A percentile compares a stretch with the other conserved stretches of the same genome.
Conservation (phyloP, 1,140 invertebrate species). For the Eupeodes corollae region DNA sequence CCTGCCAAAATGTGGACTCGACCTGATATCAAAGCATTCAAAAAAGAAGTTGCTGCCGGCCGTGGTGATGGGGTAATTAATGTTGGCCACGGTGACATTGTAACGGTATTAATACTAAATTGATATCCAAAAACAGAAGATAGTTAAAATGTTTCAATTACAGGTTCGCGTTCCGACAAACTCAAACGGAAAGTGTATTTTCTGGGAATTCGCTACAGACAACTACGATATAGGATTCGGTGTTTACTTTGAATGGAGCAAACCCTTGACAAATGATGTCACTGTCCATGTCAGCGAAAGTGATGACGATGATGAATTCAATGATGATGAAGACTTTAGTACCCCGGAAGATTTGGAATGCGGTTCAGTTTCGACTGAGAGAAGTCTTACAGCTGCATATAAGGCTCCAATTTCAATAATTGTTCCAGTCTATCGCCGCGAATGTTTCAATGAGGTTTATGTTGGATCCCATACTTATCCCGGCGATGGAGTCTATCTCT, state of each 20-base stretch:
- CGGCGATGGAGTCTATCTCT: slow-evolving; percentile 89
- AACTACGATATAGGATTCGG: slow-evolving; percentile 98
- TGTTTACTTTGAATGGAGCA: slow-evolving; percentile 96
- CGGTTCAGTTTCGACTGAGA: slow-evolving; percentile 34
- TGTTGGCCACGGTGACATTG: slow-evolving; percentile 93
- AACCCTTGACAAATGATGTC: slow-evolving; percentile 70
- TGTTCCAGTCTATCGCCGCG: slow-evolving; percentile 87
- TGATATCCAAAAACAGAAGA: background rate
- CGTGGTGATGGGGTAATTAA: slow-evolving; percentile 78
- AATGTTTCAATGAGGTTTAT: slow-evolving; percentile 93
- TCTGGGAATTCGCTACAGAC: slow-evolving; percentile 99
- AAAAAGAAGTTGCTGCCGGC: slow-evolving; percentile 80
- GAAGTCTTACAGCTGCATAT: slow-evolving; percentile 10
- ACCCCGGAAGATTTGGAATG: slow-evolving; percentile 38
- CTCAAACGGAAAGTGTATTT: slow-evolving; percentile 83
- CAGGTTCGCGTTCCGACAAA: slow-evolving; percentile 89
- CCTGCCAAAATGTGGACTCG: slow-evolving; percentile 91
- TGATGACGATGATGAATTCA: slow-evolving; percentile 54
- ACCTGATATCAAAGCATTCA: slow-evolving; percentile 84
- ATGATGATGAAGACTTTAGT: slow-evolving; percentile 49
- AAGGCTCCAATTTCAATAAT: slow-evolving; percentile 62
- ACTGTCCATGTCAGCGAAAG: slow-evolving; percentile 81
- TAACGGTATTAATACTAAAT: slow-evolving; percentile 51
- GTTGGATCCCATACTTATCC: slow-evolving; percentile 95
- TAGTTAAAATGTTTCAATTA: background rate